Conservation (phyloP, 2,113 vertebrate species). For the Leptosomus discolor region DNA sequence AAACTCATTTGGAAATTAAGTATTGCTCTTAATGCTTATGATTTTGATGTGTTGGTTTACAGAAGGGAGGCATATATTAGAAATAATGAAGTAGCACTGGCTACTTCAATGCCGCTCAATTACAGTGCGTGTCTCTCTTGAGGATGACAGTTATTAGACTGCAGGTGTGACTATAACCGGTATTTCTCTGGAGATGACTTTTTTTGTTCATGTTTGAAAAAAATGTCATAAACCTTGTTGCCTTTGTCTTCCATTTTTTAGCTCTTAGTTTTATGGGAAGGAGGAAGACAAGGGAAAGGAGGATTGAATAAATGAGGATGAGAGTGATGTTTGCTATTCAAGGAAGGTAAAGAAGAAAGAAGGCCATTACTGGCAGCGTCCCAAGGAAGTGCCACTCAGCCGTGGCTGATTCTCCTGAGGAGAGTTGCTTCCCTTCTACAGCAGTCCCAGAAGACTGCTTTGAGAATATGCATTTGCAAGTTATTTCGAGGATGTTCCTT, state of each 20-base stretch:
- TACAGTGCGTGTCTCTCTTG: not conserved
- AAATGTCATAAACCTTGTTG: not conserved
- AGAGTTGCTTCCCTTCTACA: not conserved
- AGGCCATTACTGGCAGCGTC: not conserved
- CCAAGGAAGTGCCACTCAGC: not conserved
- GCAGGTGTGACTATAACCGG: not conserved
- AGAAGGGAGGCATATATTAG: conserved; percentile 35
- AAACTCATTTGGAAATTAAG: conserved; percentile 5
- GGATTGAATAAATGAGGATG: not conserved
- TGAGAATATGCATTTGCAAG: not conserved
- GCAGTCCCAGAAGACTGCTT: not conserved
- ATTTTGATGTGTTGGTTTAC: conserved; percentile 38
- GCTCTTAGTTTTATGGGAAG: not conserved
- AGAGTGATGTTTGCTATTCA: not conserved
- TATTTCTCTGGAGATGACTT: not conserved
- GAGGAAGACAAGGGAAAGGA: not conserved
- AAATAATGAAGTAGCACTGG: conserved; percentile 45
- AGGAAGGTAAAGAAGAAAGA: not conserved
- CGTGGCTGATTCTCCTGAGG: not conserved
- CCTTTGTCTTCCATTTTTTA: not conserved
- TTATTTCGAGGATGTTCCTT: conserved; percentile 36
- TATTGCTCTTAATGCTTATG: conserved; percentile 18
- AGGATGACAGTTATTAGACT: not conserved
- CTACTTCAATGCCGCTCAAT: conserved; percentile 29
- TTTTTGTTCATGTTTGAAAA: not conserved